phyloP scores from a whole-genome alignment of 2,113 vertebrate species.

The Pan paniscus region DNA sequence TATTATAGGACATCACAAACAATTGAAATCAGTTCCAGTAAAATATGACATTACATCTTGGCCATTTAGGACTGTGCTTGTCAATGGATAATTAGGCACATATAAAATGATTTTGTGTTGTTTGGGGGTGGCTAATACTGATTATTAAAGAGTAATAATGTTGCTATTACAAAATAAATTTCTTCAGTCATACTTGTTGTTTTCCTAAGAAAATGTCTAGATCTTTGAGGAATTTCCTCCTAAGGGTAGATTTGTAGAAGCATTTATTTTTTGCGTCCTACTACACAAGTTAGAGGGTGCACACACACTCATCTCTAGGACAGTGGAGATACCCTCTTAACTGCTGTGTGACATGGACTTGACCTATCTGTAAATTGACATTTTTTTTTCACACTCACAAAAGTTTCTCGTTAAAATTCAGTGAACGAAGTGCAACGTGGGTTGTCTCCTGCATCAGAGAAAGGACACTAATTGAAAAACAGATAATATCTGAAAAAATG shows the following conservation, averaged over 20 bases:
- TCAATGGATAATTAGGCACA: neutral
- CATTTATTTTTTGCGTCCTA: too few relatives aligned
- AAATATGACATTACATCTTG: neutral
- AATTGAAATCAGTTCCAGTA: neutral
- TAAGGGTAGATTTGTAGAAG: neutral
- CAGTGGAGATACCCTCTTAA: too few relatives aligned
- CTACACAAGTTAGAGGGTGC: neutral
- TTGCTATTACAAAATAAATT: neutral
- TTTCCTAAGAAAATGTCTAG: neutral
- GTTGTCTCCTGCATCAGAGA: neutral
- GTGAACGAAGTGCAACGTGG: too few relatives aligned
- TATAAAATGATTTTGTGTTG: neutral
- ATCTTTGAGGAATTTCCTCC: neutral
- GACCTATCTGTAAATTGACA: neutral
- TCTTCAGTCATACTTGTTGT: neutral
- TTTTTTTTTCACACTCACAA: neutral
- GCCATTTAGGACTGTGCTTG: neutral
- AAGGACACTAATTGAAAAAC: neutral
- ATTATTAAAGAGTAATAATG: neutral
- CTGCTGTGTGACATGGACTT: neutral
- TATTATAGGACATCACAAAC: neutral
- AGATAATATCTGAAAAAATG: neutral
- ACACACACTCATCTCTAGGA: neutral
- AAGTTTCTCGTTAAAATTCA: neutral
- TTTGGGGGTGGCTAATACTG: neutral